phyloP scores from a whole-genome alignment of 2,797 vertebrate species.

The Vipera ursinii region DNA sequence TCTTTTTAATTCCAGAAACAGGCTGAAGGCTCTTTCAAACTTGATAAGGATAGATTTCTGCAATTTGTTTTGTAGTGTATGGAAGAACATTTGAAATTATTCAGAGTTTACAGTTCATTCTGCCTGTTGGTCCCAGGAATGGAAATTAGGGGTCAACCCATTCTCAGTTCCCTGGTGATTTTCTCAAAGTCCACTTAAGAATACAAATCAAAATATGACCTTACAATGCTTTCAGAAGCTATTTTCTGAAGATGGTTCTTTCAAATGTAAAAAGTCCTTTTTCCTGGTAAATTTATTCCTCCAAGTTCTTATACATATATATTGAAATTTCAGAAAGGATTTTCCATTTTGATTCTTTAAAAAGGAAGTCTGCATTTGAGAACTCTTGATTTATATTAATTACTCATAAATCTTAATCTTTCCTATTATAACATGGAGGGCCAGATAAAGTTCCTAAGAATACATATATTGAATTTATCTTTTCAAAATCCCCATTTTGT shows the following conservation, averaged over 20 bases:
- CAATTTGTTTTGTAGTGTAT: constrained; percentile 2
- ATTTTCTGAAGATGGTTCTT: not conserved
- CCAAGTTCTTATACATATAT: not conserved
- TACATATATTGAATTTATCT: not conserved
- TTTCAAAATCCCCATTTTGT: not conserved
- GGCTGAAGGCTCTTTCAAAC: constrained; percentile 20
- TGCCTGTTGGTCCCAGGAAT: not conserved
- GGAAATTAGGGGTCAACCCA: not conserved
- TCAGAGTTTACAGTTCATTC: not conserved
- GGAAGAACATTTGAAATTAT: constrained; percentile 3
- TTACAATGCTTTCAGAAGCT: not conserved
- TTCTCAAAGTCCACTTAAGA: not conserved
- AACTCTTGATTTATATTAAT: not conserved
- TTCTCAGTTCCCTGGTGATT: not conserved
- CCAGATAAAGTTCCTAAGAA: not conserved
- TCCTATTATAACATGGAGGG: not conserved
- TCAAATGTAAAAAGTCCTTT: not conserved
- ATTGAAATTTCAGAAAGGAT: not conserved
- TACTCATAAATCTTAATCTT: not conserved
- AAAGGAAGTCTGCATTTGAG: not conserved
- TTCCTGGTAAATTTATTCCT: not conserved
- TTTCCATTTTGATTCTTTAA: not conserved
- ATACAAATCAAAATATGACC: not conserved
- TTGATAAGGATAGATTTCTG: constrained; percentile 18
- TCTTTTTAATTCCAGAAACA: constrained; percentile 30